Conservation (phyloP, 2,797 vertebrate genomes). For the Betta splendens region DNA sequence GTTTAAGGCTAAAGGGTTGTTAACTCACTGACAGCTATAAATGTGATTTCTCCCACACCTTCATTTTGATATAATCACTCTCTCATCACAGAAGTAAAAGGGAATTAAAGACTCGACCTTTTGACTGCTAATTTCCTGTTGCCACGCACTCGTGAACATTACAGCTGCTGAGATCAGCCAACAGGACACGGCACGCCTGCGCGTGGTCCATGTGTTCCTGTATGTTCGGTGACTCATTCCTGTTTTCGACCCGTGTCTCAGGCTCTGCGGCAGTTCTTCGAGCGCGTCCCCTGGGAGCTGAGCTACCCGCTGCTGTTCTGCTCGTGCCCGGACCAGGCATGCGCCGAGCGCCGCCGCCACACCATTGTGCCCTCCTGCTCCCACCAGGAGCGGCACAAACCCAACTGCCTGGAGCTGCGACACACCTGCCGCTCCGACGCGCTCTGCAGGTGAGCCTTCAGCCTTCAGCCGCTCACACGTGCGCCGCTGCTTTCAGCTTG, state of each 20-base stretch:
- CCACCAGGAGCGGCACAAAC: slow-evolving; percentile 87
- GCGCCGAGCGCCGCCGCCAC: slow-evolving; percentile 90
- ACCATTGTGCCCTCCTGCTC: slow-evolving; percentile 94
- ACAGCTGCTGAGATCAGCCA: background rate
- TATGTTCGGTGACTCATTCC: too few species aligned
- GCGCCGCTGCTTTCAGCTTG: background rate
- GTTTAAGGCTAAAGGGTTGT: too few species aligned
- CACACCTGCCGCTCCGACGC: slow-evolving; percentile 84
- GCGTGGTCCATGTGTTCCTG: too few species aligned
- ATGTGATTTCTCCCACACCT: background rate
- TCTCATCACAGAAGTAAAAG: background rate
- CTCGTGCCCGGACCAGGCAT: slow-evolving; percentile 90
- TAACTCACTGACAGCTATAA: background rate
- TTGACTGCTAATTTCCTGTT: background rate
- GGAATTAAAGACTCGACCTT: background rate
- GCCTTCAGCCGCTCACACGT: slow-evolving; percentile 1
- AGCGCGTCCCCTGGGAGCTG: slow-evolving; percentile 89
- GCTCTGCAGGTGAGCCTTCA: slow-evolving; percentile 86
- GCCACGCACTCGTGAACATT: background rate
- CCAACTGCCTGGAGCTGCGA: slow-evolving; percentile 89
- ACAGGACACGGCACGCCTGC: too few species aligned
- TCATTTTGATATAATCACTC: background rate
- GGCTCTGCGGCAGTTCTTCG: slow-evolving; percentile 94
- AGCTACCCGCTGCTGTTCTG: slow-evolving; percentile 96
- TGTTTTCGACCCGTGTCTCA: slow-evolving; percentile 7